Conservation (phyloP, 2,888 invertebrate genomes). For the Protodeltote pygarga region DNA sequence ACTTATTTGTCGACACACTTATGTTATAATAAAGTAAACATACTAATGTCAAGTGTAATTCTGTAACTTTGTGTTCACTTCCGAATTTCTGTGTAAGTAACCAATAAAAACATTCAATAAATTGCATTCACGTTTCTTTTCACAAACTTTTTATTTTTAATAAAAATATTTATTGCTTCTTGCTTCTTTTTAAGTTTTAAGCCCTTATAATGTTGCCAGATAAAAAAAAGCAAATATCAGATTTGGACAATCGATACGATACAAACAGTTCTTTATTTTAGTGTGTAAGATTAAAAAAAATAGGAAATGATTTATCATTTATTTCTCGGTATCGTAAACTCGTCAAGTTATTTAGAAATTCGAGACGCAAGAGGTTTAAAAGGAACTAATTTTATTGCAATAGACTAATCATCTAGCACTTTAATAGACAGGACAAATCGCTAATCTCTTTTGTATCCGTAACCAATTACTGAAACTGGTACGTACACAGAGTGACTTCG, state of each 20-base stretch:
- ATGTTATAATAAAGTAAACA: conserved; percentile 36
- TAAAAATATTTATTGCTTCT: conserved; percentile 25
- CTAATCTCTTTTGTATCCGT: neutral
- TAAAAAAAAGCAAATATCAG: conserved; percentile 24
- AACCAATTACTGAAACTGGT: conserved; percentile 17
- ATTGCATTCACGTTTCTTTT: conserved; percentile 20
- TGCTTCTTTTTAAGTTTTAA: conserved; percentile 23
- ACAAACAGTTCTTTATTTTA: conserved; percentile 11
- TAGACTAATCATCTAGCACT: conserved; percentile 7
- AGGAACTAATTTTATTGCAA: conserved; percentile 13
- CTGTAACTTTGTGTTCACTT: conserved; percentile 24
- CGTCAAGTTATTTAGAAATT: neutral
- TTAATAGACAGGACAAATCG: conserved; percentile 14
- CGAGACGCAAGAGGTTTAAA: neutral
- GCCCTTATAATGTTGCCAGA: conserved; percentile 19
- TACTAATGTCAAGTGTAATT: conserved; percentile 15
- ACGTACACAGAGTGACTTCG: conserved; percentile 9
- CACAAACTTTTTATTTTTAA: no score
- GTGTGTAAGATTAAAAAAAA: conserved; percentile 11
- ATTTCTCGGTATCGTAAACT: neutral
- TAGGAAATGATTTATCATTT: neutral
- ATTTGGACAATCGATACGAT: conserved; percentile 28
- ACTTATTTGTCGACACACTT: conserved; percentile 22
- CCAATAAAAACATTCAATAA: conserved; percentile 21
- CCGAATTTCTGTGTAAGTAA: conserved; percentile 28